Conservation (phyloP, 2,888 invertebrate genomes). For the Aporophyla lueneburgensis region DNA sequence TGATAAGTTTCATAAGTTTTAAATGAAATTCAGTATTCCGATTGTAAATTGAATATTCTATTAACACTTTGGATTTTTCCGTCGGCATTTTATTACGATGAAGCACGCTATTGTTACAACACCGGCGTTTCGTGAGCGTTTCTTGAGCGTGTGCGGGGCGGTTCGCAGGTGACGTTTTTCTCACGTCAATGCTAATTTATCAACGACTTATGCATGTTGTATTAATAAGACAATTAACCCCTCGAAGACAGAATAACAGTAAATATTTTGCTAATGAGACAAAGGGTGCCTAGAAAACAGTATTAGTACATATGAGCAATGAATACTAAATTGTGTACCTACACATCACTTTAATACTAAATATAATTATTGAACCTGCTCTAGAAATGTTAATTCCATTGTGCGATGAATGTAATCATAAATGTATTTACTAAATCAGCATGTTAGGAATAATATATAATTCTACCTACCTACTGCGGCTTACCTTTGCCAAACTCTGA, state of each 20-base stretch:
- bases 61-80: constrained; percentile 55
- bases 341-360: background rate
- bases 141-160: constrained; percentile 21
- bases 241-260: constrained; percentile 7
- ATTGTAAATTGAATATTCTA: constrained; percentile 60
- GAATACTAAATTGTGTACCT: constrained; percentile 12
- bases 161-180: constrained; percentile 30
- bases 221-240: background rate
- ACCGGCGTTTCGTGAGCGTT: constrained; percentile 16
- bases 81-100: constrained; percentile 29
- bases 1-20: constrained; percentile 47
- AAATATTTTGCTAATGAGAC: constrained; percentile 24
- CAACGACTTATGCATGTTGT: background rate
- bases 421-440: background rate
- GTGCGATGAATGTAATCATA: constrained; percentile 8
- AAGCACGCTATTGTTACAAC: constrained; percentile 34
- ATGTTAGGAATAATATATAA: background rate
- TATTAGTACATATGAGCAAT: background rate
- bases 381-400: background rate
- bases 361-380: background rate
- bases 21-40: constrained; percentile 48
- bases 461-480: too few relatives aligned
- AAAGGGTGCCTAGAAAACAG: constrained; percentile 6
- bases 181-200: constrained; percentile 17
- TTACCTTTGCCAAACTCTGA: background rate